Conservation (phyloP, 2,888 invertebrate genomes). For the Nineta flava region DNA sequence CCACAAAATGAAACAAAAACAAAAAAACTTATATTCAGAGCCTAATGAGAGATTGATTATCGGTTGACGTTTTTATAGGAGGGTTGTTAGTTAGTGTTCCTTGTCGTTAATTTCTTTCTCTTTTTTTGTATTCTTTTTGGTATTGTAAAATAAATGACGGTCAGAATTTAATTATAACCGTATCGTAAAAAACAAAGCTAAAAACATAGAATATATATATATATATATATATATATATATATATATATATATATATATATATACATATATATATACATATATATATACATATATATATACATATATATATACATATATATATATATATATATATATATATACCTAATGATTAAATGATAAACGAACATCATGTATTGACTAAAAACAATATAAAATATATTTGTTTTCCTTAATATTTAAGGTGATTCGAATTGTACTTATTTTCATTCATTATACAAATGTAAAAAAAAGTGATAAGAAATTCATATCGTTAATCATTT, state of each 20-base stretch:
- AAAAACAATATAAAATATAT: no score
- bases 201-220: background rate
- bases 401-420: no score
- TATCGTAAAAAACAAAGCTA: background rate
- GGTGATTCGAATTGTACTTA: no score
- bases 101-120: background rate
- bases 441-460: no score
- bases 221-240: background rate
- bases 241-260: background rate
- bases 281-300: background rate
- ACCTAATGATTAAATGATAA: background rate
- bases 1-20: no score
- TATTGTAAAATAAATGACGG: background rate
- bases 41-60: constrained; percentile 1
- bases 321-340: background rate
- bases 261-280: background rate
- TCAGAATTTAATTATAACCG: background rate
- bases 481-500: no score
- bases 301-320: background rate
- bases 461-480: no score
- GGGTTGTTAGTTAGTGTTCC: background rate
- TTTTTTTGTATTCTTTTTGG: background rate
- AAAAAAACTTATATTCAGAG: background rate
- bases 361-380: no score
- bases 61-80: background rate